Conservation (phyloP, 2,888 invertebrate species). For the Nomada fabriciana region DNA sequence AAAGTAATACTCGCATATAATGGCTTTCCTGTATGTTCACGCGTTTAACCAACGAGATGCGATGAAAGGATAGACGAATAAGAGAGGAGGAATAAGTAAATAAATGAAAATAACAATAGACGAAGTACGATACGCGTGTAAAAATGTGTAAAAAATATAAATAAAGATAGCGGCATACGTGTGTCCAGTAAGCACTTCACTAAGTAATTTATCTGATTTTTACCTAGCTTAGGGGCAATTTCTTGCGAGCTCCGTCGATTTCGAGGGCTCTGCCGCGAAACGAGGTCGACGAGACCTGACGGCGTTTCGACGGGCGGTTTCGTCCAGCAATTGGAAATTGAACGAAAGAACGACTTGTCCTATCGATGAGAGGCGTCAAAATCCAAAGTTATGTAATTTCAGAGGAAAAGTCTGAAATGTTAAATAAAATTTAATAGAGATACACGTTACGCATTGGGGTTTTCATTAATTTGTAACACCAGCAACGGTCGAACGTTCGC, state of each 20-base stretch:
- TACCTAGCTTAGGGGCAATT: slow-evolving; percentile 47
- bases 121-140: slow-evolving; percentile 44
- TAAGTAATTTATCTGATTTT: slow-evolving; percentile 59
- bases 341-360: neutral
- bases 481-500: too few species aligned
- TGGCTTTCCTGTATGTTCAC: slow-evolving; percentile 60
- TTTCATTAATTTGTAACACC: too few species aligned
- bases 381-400: neutral
- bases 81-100: neutral
- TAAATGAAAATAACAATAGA: slow-evolving; percentile 15
- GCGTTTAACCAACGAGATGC: slow-evolving; percentile 28
- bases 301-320: slow-evolving; percentile 8
- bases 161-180: slow-evolving; percentile 48
- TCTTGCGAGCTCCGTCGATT: slow-evolving; percentile 38
- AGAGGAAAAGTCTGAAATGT: neutral
- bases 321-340: slow-evolving; percentile 27
- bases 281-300: neutral
- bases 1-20: slow-evolving; percentile 59
- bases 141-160: slow-evolving; percentile 53
- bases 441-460: too few species aligned
- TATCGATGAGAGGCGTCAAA: slow-evolving; percentile 8
- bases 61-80: neutral
- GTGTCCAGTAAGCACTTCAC: slow-evolving; percentile 50
- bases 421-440: too few species aligned
- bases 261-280: slow-evolving; percentile 17